Percentiles rank a stretch among this genome's conserved stretches.
Evolutionary conservation across 2,888 invertebrate species (phyloP).

Genomic region (Dicranocentrus wangi): DNA sequence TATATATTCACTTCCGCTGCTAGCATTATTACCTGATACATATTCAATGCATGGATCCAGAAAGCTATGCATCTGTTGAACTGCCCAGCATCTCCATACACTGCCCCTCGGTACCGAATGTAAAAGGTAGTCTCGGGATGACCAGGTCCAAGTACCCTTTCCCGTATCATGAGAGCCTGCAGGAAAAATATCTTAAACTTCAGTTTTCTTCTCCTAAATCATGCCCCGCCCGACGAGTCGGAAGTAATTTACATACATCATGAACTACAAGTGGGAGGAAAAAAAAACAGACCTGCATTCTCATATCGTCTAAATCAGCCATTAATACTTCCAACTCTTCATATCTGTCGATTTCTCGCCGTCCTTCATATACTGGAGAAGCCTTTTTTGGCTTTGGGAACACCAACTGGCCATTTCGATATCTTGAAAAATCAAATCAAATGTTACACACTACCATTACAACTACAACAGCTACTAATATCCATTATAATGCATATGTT

Average conservation of each 20-base stretch:
- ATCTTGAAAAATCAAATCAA: too few relatives aligned
- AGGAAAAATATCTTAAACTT: not conserved
- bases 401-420: constrained; percentile 79
- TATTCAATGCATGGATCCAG: constrained; percentile 97
- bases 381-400: constrained; percentile 84
- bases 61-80: constrained; percentile 91
- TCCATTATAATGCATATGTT: too few relatives aligned
- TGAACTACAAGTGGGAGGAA: not conserved
- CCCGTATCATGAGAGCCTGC: constrained; percentile 85
- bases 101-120: constrained; percentile 92
- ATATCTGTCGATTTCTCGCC: constrained; percentile 85
- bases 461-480: too few relatives aligned
- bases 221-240: too few relatives aligned
- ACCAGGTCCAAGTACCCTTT: constrained; percentile 92
- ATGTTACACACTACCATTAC: too few relatives aligned
- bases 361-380: constrained; percentile 90
- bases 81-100: constrained; percentile 95
- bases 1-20: constrained; percentile 45
- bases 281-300: constrained; percentile 86
- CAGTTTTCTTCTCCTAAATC: too few relatives aligned
- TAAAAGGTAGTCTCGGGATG: constrained; percentile 98
- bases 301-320: constrained; percentile 95
- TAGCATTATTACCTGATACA: constrained; percentile 79
- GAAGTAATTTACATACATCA: not conserved
- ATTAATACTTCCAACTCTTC: constrained; percentile 89